A percentile compares a stretch with the other conserved stretches of the same genome.
Evolutionary conservation across 2,797 vertebrate species (phyloP).

Genomic region (Xenentodon cancila): DNA sequence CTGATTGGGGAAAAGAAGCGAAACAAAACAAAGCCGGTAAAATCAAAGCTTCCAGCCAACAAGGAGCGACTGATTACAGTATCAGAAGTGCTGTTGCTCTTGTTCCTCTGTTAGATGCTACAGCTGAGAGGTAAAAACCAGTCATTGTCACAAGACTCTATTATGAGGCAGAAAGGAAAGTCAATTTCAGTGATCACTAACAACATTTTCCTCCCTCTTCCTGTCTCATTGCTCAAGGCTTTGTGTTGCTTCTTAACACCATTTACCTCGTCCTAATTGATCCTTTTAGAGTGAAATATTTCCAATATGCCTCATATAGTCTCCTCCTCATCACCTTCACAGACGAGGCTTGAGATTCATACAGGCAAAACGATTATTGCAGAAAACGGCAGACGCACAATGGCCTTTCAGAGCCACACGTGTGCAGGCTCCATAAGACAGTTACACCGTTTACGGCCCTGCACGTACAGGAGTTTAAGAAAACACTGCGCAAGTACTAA

Average conservation of each 20-base stretch:
- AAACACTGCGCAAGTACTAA: constrained; percentile 65
- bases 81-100: constrained; percentile 19
- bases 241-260: constrained; percentile 8
- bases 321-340: not conserved
- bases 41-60: constrained; percentile 9
- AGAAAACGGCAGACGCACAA: constrained; percentile 35
- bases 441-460: constrained; percentile 41
- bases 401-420: not conserved
- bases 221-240: constrained; percentile 6
- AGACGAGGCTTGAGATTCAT: constrained; percentile 6
- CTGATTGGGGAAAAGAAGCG: constrained; percentile 11
- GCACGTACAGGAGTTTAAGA: constrained; percentile 54
- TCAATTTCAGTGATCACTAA: constrained; percentile 33
- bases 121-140: constrained; percentile 23
- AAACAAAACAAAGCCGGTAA: constrained; percentile 2
- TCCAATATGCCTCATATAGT: not conserved
- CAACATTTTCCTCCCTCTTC: constrained; percentile 14
- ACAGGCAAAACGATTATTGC: constrained; percentile 32
- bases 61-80: constrained; percentile 3
- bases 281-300: constrained; percentile 2
- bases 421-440: constrained; percentile 22
- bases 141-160: constrained; percentile 16
- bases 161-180: constrained; percentile 40
- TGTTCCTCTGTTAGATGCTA: constrained; percentile 23
- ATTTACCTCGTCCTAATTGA: constrained; percentile 12